Base-by-base conservation (phyloP, 2,797 vertebrate genomes). In the Hydrolagus colliei region DNA sequence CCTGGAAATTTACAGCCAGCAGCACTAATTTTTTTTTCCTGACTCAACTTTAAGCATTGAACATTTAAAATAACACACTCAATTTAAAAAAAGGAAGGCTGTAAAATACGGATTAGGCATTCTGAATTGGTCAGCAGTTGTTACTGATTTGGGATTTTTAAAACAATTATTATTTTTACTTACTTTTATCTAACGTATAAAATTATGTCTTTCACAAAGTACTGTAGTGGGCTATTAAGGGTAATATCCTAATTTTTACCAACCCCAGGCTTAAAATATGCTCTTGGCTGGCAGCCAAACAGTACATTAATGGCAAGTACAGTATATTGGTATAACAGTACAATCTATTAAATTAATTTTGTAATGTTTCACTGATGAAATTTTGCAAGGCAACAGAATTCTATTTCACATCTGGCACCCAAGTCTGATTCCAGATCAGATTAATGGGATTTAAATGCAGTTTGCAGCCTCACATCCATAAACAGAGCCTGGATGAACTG, bases 291-390 rank as follows among this genome's bases (percentile, higher is more conserved):
- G 22, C 12, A 13, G 41, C 27, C 63, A 82, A 82, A 82, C 27
- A 65, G 22, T 14, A 68, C 32, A 71, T 20, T 68, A 52, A 35
- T 71, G 41, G 35, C 65, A 41, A 41, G 27, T 32, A 67, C 8
- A 9, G 78, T 67, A 68, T 32, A 84, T 84, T 84, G 63, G 63
- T 68, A 67, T 18, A 84, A 84, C 79, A 9, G 71, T 68, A n/a
- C 16, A 71, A 52, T 68, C 20, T 80, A 16, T 20, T 67, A 82
- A 67, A 35, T 71, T 41, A 84, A 68, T 84, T 65, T 84, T 84
- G 79, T n/a, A 52, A 14, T 41, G 41, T 27, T 52, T 84, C 20
- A 84, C 16, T 71, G 65, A 41, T 68, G 52, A 84, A 68, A 65
- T 65, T 22, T 35, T 71, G 65, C 67, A n/a, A 35, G 65, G 27